These are phyloP conservation scores for Pollachius pollachius DNA, from an alignment of 2,113 vertebrate genomes.

Conservation along the genomic window DNA sequence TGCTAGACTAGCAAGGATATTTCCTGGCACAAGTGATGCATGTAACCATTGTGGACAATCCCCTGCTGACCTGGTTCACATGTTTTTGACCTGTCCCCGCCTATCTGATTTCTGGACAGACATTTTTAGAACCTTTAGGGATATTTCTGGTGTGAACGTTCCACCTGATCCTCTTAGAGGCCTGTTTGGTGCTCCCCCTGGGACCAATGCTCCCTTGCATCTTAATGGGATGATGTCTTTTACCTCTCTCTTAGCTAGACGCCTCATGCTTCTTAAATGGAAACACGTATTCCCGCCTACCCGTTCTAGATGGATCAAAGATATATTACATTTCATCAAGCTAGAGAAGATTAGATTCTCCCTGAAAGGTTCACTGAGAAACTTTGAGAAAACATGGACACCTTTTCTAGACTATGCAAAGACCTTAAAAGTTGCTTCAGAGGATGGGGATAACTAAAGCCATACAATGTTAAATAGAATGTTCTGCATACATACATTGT, in stretches of 20 bases:
- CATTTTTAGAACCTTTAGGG: constrained; percentile 1
- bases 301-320: not conserved
- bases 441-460: constrained; percentile 2
- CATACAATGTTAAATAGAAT: not conserved
- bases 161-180: not conserved
- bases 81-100: no score
- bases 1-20: constrained; percentile 2
- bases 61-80: not conserved
- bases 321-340: constrained; percentile 3
- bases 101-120: constrained; percentile 2
- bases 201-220: not conserved
- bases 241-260: constrained; percentile 9
- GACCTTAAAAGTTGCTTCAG: not conserved
- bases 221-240: not conserved
- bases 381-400: not conserved
- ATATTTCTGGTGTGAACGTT: constrained; percentile 1
- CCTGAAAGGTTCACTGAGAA: constrained; percentile 2
- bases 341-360: constrained; percentile 8
- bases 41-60: not conserved
- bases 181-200: constrained; percentile 3
- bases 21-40: constrained; percentile 1
- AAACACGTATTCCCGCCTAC: not conserved
- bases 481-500: not conserved
- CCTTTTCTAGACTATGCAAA: not conserved
- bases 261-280: constrained; percentile 5